These are phyloP conservation scores for Eumeta japonica DNA, from an alignment of 1,140 invertebrate genomes.

Conservation along the genomic window DNA sequence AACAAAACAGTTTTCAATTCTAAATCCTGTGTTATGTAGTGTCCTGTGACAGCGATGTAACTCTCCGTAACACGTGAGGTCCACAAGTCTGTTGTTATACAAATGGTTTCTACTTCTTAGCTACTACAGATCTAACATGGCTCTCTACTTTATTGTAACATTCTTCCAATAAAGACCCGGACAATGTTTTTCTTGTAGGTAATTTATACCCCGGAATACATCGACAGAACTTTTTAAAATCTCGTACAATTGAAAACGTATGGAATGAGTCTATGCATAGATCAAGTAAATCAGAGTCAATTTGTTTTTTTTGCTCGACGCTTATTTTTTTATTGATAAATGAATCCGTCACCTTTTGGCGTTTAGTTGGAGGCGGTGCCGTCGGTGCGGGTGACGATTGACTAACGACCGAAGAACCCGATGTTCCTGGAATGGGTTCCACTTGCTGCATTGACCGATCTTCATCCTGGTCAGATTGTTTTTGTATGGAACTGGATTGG, in stretches of 20 bases:
- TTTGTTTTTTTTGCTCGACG: constrained; percentile 11
- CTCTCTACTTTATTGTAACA: constrained; percentile 5
- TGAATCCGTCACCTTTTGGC: constrained; percentile 4
- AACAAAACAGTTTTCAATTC: constrained; percentile 11
- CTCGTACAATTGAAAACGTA: constrained; percentile 10
- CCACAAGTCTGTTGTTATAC: constrained; percentile 12
- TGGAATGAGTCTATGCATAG: constrained; percentile 12
- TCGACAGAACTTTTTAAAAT: constrained; percentile 11
- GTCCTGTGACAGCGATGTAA: constrained; percentile 10
- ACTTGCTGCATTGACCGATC: too few relatives aligned
- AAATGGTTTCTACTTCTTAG: constrained; percentile 8
- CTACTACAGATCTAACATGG: constrained; percentile 1
- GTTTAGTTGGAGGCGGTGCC: constrained; percentile 2
- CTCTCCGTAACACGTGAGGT: constrained; percentile 10
- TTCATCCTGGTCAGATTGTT: too few relatives aligned
- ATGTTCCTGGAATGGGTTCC: too few relatives aligned
- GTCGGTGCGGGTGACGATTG: too few relatives aligned
- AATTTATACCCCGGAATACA: constrained; percentile 14
- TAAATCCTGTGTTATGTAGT: constrained; percentile 9
- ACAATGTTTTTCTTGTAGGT: constrained; percentile 13
- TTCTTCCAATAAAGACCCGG: constrained; percentile 10
- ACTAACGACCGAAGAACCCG: too few relatives aligned
- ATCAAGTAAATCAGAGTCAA: constrained; percentile 13
- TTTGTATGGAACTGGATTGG: too few relatives aligned
- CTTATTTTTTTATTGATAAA: constrained; percentile 10